Conservation (phyloP, 2,113 vertebrate genomes). For the Passer domesticus region DNA sequence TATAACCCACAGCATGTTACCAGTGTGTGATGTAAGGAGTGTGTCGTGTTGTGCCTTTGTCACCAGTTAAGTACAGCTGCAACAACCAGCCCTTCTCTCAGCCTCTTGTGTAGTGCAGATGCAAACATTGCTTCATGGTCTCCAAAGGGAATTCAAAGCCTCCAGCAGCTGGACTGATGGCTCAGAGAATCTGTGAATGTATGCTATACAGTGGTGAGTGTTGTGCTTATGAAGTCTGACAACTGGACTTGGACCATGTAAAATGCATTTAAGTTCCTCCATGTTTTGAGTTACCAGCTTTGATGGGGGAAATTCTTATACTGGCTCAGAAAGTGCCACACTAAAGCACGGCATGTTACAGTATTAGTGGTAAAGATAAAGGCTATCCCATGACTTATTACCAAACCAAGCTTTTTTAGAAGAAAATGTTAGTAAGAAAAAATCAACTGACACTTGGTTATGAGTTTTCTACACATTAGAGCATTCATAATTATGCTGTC, state of each 20-base stretch:
- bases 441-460: not conserved
- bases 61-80: not conserved
- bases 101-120: not conserved
- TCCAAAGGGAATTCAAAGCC: not conserved
- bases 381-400: not conserved
- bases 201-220: not conserved
- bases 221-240: not conserved
- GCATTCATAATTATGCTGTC: not conserved
- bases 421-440: not conserved
- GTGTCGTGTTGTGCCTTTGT: accelerated
- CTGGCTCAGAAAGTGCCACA: not conserved
- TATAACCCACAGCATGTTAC: accelerated
- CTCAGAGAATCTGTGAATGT: not conserved
- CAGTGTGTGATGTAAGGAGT: not conserved
- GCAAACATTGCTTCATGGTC: not conserved
- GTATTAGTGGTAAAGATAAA: not conserved
- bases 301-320: not conserved
- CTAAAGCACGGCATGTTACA: not conserved
- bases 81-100: not conserved
- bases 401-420: not conserved
- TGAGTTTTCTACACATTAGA: not conserved
- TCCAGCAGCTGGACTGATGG: not conserved
- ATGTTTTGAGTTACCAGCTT: not conserved
- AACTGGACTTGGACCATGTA: not conserved
- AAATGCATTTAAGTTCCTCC: not conserved